Conservation (phyloP, 1,140 invertebrate species). For the Papilio polytes region DNA sequence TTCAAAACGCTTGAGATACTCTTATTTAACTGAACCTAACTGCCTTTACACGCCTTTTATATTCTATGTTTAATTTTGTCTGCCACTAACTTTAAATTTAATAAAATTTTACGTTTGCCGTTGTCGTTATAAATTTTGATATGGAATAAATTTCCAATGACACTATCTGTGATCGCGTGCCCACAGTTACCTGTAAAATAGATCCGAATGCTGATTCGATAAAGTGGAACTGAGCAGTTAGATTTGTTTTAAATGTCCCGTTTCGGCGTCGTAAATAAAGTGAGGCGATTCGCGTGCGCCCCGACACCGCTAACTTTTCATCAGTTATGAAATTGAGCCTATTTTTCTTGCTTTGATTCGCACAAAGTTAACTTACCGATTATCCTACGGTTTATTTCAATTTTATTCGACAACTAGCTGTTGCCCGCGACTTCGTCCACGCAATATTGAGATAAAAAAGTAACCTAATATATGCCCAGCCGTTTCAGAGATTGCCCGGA, state of each 20-base stretch:
- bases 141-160: constrained; percentile 42
- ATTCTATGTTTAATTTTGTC: no score
- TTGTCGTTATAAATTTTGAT: background rate
- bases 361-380: background rate
- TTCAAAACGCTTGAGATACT: no score
- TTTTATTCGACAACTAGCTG: background rate
- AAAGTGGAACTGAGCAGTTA: constrained; percentile 55
- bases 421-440: no score
- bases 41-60: no score
- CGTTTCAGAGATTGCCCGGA: no score
- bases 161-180: constrained; percentile 47
- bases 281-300: constrained; percentile 44
- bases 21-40: no score
- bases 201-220: constrained; percentile 53
- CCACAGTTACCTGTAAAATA: constrained; percentile 43
- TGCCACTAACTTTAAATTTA: background rate
- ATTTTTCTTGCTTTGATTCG: constrained; percentile 3
- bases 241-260: constrained; percentile 49
- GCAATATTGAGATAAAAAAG: no score
- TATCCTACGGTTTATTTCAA: background rate
- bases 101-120: background rate
- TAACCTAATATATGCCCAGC: no score
- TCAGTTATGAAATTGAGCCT: constrained; percentile 20
- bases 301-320: constrained; percentile 40
- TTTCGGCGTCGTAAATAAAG: constrained; percentile 43